Conservation (phyloP, 2,888 invertebrate species). For the Chrysotoxum bicinctum region DNA sequence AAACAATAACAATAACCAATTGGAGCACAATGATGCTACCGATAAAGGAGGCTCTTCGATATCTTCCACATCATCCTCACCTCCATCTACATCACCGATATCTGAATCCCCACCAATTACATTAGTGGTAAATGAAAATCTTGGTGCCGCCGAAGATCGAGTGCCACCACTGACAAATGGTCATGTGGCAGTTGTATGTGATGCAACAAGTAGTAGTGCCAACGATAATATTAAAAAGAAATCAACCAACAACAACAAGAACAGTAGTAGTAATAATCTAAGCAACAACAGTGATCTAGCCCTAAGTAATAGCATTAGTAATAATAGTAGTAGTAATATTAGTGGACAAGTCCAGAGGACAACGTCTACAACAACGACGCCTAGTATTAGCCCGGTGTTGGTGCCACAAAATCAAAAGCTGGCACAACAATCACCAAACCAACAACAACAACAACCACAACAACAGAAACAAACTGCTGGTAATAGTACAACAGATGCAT, state of each 20-base stretch:
- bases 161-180: slow-evolving; percentile 68
- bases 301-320: slow-evolving; percentile 74
- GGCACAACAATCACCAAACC: slow-evolving; percentile 60
- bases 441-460: slow-evolving; percentile 46
- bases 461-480: slow-evolving; percentile 48
- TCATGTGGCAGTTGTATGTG: slow-evolving; percentile 51
- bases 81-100: slow-evolving; percentile 58
- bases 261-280: slow-evolving; percentile 64
- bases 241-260: slow-evolving; percentile 69
- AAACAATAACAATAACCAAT: slow-evolving; percentile 56
- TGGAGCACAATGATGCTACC: slow-evolving; percentile 68
- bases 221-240: slow-evolving; percentile 72
- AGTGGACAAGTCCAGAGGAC: slow-evolving; percentile 69
- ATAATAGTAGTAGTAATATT: slow-evolving; percentile 70
- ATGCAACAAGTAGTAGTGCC: slow-evolving; percentile 50
- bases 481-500: slow-evolving; percentile 37
- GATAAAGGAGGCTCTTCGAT: slow-evolving; percentile 76
- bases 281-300: slow-evolving; percentile 72
- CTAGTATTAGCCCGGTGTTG: slow-evolving; percentile 77
- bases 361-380: slow-evolving; percentile 60
- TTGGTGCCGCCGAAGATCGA: slow-evolving; percentile 40
- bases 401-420: slow-evolving; percentile 73
- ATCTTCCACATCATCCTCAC: slow-evolving; percentile 75
- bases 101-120: slow-evolving; percentile 60
- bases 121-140: slow-evolving; percentile 43